A percentile compares a stretch with the other conserved stretches of the same genome.
These are phyloP conservation scores for Cyprinodon tularosa DNA, from an alignment of 2,113 vertebrate genomes.

Conservation along the genomic window DNA sequence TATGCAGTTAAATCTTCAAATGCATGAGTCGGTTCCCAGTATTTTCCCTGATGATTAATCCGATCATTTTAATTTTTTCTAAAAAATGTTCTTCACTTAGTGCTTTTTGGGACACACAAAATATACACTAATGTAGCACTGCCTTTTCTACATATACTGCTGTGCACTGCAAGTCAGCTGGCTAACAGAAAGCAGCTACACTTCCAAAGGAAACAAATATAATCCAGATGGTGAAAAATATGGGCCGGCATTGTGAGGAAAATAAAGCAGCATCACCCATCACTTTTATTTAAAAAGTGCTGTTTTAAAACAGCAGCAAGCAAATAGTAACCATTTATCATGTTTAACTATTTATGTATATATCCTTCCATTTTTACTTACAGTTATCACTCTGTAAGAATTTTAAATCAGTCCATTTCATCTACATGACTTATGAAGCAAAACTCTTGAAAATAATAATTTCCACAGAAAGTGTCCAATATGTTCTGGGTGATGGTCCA, in stretches of 20 bases:
- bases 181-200: background rate
- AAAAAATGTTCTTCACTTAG: background rate
- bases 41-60: background rate
- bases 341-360: background rate
- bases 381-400: background rate
- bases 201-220: background rate
- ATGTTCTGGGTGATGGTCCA: background rate
- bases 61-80: background rate
- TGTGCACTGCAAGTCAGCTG: background rate
- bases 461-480: background rate
- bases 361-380: background rate
- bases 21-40: background rate
- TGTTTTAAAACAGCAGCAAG: background rate
- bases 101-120: background rate
- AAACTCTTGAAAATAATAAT: background rate
- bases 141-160: background rate
- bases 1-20: background rate
- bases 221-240: too few species aligned
- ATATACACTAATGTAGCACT: background rate
- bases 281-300: background rate
- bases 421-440: background rate
- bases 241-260: too few species aligned
- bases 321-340: background rate
- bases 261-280: background rate
- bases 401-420: background rate